These are phyloP conservation scores for Brachionus calyciflorus DNA, from an alignment of 1,140 invertebrate genomes.

Conservation along the genomic window DNA sequence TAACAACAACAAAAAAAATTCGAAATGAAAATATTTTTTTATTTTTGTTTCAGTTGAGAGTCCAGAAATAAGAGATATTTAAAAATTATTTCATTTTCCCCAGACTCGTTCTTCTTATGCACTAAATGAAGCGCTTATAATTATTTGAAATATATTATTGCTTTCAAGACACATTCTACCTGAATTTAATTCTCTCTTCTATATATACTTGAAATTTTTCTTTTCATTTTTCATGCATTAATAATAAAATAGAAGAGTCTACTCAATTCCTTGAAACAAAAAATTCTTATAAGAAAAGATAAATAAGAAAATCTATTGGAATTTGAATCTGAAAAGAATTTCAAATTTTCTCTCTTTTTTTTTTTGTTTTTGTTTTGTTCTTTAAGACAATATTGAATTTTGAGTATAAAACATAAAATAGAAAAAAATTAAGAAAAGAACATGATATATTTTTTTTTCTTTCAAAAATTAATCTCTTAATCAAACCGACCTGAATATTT, in stretches of 20 bases:
- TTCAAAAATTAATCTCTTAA: constrained; percentile 36
- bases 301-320: constrained; percentile 5
- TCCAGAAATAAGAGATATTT: no score
- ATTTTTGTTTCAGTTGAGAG: no score
- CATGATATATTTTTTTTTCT: no score
- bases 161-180: background rate
- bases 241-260: no score
- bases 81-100: no score
- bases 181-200: no score
- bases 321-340: constrained; percentile 32
- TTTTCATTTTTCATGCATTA: background rate
- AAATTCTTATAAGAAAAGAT: background rate
- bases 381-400: no score
- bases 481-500: constrained; percentile 45
- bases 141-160: background rate
- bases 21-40: no score
- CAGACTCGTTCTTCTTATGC: background rate
- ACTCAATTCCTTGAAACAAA: constrained; percentile 15
- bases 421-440: constrained; percentile 24
- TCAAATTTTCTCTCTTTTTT: background rate
- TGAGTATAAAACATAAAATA: background rate
- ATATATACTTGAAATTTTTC: background rate
- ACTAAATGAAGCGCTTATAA: constrained; percentile 17
- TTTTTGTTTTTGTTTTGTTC: no score
- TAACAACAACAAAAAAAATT: background rate